Conservation (phyloP, 2,797 vertebrate species). For the Tokudaia muenninki region DNA sequence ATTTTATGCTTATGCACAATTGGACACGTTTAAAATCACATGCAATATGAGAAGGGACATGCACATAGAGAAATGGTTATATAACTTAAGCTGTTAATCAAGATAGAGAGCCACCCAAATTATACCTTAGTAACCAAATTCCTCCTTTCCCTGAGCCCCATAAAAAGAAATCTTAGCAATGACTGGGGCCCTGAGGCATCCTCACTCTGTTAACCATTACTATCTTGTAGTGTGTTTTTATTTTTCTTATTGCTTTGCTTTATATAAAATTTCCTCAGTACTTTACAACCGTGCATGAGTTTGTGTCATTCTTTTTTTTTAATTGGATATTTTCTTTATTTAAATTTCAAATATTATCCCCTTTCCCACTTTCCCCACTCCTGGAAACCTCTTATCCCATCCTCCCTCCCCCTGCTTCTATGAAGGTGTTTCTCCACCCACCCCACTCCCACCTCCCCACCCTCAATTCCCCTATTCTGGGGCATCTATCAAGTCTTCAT, state of each 20-base stretch:
- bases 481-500: too few relatives aligned
- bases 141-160: not conserved
- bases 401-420: too few relatives aligned
- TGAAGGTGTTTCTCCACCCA: too few relatives aligned
- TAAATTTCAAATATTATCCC: too few relatives aligned
- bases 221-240: not conserved
- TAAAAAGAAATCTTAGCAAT: not conserved
- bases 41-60: not conserved
- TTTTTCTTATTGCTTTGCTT: not conserved
- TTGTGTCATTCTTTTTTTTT: not conserved
- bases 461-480: too few relatives aligned
- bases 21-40: not conserved
- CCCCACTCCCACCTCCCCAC: too few relatives aligned
- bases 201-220: not conserved
- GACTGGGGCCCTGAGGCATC: not conserved
- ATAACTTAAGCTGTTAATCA: not conserved
- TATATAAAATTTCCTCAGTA: not conserved
- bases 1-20: not conserved
- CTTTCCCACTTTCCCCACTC: too few relatives aligned
- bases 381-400: too few relatives aligned
- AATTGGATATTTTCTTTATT: too few relatives aligned
- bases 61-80: not conserved
- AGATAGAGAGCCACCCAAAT: not conserved
- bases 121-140: not conserved
- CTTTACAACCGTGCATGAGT: not conserved